Percentiles rank a stretch among this genome's conserved stretches.
These are phyloP conservation scores for Mesembrinibis cayennensis DNA, from an alignment of 2,113 vertebrate species.

Conservation along the genomic window DNA sequence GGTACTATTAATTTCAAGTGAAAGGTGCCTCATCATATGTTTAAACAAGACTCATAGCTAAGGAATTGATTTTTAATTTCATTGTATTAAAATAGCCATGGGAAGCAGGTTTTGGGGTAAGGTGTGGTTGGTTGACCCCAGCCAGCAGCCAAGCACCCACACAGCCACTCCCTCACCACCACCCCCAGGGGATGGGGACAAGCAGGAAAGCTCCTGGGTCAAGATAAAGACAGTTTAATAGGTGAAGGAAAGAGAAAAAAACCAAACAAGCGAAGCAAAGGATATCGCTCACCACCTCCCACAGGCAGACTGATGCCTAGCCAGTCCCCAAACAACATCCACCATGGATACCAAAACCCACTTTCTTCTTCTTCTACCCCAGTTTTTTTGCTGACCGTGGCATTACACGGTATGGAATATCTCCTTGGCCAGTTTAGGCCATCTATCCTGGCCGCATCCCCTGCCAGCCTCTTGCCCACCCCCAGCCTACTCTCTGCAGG, in stretches of 20 bases:
- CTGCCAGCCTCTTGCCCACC: not conserved
- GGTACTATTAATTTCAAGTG: not conserved
- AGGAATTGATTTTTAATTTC: not conserved
- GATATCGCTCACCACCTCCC: not conserved
- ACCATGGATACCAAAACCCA: not conserved
- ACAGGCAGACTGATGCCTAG: not conserved
- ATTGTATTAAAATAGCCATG: not conserved
- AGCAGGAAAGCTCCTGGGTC: not conserved
- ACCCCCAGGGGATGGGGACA: not conserved
- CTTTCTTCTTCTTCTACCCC: not conserved
- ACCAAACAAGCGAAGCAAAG: not conserved
- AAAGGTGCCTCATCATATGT: not conserved
- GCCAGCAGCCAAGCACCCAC: not conserved
- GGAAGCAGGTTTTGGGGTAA: not conserved
- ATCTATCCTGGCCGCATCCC: not conserved
- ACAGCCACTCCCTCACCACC: not conserved
- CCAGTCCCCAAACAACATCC: fast-evolving
- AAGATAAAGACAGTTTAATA: not conserved
- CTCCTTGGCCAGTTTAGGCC: too few relatives aligned
- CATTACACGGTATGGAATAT: not conserved
- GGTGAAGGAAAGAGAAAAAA: not conserved
- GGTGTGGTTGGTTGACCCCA: not conserved
- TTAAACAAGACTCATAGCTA: not conserved
- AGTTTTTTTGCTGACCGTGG: not conserved
- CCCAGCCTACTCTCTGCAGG: not conserved